Conservation (phyloP, 1,140 invertebrate species). For the Sminthurides bifidus region DNA sequence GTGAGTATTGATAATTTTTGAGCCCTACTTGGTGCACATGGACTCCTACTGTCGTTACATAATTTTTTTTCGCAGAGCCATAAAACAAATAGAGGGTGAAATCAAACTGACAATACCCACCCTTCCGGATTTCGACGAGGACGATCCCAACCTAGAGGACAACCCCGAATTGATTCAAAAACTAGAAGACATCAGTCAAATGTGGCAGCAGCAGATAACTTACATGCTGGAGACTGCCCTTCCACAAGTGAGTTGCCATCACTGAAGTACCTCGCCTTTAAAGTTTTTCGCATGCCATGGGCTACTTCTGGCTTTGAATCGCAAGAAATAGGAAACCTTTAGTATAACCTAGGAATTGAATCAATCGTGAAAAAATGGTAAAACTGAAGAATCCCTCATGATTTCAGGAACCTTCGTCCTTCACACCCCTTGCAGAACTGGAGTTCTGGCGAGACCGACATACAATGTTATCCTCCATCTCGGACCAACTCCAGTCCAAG, state of each 20-base stretch:
- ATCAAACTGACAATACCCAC: conserved; percentile 39
- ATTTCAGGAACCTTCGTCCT: neutral
- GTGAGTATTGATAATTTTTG: neutral
- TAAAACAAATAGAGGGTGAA: conserved; percentile 41
- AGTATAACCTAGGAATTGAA: neutral
- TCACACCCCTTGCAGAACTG: conserved; percentile 13
- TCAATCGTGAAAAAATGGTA: neutral
- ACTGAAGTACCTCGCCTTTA: neutral
- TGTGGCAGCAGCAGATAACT: conserved; percentile 37
- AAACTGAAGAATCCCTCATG: neutral
- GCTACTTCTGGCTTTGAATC: neutral
- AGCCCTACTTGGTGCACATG: neutral
- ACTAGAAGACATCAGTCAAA: conserved; percentile 34
- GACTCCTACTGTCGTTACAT: conserved; percentile 1
- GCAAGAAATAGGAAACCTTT: neutral
- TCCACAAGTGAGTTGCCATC: conserved; percentile 7
- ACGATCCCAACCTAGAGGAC: conserved; percentile 35
- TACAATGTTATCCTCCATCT: conserved; percentile 55
- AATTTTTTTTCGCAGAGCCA: conserved; percentile 33
- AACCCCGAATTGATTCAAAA: conserved; percentile 35
- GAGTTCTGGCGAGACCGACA: conserved; percentile 68
- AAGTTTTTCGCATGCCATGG: neutral
- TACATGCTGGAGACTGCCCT: conserved; percentile 35
- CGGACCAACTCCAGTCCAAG: conserved; percentile 65
- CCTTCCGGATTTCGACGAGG: conserved; percentile 27